Conservation (phyloP, 2,113 vertebrate genomes). For the Hucho hucho region DNA sequence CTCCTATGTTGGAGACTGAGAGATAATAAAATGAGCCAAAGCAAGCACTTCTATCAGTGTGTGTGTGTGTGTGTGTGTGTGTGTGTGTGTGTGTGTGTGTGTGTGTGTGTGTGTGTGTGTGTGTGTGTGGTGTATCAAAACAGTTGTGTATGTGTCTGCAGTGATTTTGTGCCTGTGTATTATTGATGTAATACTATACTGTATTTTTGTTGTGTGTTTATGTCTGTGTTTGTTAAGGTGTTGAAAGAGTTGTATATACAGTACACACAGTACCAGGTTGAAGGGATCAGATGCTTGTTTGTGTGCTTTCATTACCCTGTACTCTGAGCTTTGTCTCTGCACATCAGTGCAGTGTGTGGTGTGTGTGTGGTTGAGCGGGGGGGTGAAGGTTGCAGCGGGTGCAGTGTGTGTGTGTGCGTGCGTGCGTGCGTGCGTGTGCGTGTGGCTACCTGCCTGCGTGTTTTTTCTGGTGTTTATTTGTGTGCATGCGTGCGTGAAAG, state of each 20-base stretch:
- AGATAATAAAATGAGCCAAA: constrained; percentile 9
- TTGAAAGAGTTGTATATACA: not conserved
- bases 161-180: too few relatives aligned
- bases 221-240: not conserved
- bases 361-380: not conserved
- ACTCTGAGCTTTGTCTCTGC: not conserved
- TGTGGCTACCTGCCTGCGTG: too few relatives aligned
- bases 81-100: too few relatives aligned
- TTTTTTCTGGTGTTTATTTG: not conserved
- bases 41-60: constrained; percentile 1
- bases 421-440: not conserved
- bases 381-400: not conserved
- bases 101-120: constrained; percentile 9
- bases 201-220: not conserved
- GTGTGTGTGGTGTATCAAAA: not conserved
- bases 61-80: constrained; percentile 8
- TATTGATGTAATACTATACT: too few relatives aligned
- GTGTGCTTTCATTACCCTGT: not conserved
- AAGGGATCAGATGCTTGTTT: not conserved
- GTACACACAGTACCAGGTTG: not conserved
- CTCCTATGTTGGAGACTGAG: constrained; percentile 6
- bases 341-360: not conserved
- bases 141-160: too few relatives aligned
- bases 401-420: not conserved
- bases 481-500: not conserved